Conservation (phyloP, 1,140 invertebrate species). For the Trigoniulus corallinus region DNA sequence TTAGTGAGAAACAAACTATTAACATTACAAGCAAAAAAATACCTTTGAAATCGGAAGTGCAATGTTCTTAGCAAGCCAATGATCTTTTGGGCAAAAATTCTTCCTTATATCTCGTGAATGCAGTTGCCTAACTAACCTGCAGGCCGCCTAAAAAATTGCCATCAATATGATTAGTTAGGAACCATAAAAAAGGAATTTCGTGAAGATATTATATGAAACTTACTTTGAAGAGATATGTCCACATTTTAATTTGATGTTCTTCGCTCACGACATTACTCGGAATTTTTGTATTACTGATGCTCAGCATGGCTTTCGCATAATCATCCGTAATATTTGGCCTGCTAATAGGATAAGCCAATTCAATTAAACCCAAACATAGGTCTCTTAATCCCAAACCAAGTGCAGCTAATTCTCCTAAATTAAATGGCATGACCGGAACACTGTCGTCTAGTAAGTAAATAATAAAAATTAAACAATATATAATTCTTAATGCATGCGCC, state of each 20-base stretch:
- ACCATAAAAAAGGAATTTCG: slow-evolving; percentile 4
- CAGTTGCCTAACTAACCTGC: slow-evolving; percentile 56
- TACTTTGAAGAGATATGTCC: slow-evolving; percentile 43
- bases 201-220: not conserved
- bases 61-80: slow-evolving; percentile 58
- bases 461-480: not conserved
- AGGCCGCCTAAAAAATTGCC: slow-evolving; percentile 35
- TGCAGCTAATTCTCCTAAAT: slow-evolving; percentile 26
- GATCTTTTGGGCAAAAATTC: slow-evolving; percentile 53
- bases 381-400: slow-evolving; percentile 36
- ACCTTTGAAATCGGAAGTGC: slow-evolving; percentile 35
- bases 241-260: slow-evolving; percentile 22
- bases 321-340: slow-evolving; percentile 29
- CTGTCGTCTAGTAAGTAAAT: not conserved
- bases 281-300: slow-evolving; percentile 6
- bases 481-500: not conserved
- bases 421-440: slow-evolving; percentile 31
- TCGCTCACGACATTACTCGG: not conserved
- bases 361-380: slow-evolving; percentile 71
- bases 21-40: too few species aligned
- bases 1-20: too few species aligned
- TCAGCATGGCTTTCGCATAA: slow-evolving; percentile 20
- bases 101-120: slow-evolving; percentile 60
- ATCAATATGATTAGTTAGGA: too few species aligned
- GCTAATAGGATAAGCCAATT: slow-evolving; percentile 73